These are phyloP conservation scores for Melanotaenia duboulayi DNA, from an alignment of 2,113 vertebrate genomes.

Conservation along the genomic window DNA sequence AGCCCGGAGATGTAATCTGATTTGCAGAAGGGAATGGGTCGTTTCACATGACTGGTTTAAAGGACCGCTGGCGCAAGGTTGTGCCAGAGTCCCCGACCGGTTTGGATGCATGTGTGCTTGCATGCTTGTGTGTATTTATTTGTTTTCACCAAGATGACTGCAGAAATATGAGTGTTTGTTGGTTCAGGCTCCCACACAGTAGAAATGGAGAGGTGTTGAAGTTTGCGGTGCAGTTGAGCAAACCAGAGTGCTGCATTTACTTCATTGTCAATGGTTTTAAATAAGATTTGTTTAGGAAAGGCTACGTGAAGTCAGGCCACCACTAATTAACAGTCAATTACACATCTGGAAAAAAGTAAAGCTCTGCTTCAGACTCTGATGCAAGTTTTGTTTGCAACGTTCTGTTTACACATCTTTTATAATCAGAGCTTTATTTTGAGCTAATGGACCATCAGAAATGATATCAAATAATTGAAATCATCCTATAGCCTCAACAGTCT, in stretches of 20 bases:
- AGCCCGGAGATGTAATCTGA: slow-evolving; percentile 81
- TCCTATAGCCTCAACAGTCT: slow-evolving; percentile 56
- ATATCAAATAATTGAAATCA: slow-evolving; percentile 79
- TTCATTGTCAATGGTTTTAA: slow-evolving; percentile 34
- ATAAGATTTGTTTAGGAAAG: slow-evolving; percentile 52
- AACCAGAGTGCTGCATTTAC: slow-evolving; percentile 38
- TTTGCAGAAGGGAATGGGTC: slow-evolving; percentile 80
- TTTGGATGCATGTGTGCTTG: slow-evolving; percentile 30
- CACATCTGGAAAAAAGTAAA: slow-evolving; percentile 72
- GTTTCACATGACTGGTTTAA: slow-evolving; percentile 85
- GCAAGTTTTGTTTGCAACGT: slow-evolving; percentile 62
- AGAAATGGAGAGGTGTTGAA: slow-evolving; percentile 61
- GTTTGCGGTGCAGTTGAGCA: slow-evolving; percentile 43
- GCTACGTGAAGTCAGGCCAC: slow-evolving; percentile 48
- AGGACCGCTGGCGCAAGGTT: slow-evolving; percentile 74
- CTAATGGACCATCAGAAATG: slow-evolving; percentile 83
- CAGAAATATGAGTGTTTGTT: slow-evolving; percentile 43
- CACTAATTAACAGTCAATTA: slow-evolving; percentile 63
- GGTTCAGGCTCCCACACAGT: slow-evolving; percentile 28
- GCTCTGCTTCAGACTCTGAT: slow-evolving; percentile 41
- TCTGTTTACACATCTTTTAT: slow-evolving; percentile 71
- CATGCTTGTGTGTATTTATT: slow-evolving; percentile 32
- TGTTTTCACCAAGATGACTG: slow-evolving; percentile 30
- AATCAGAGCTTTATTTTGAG: slow-evolving; percentile 78
- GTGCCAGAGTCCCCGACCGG: slow-evolving; percentile 75